Evolutionary conservation across 2,797 vertebrate species (phyloP).

Genomic region (Echiichthys vipera): DNA sequence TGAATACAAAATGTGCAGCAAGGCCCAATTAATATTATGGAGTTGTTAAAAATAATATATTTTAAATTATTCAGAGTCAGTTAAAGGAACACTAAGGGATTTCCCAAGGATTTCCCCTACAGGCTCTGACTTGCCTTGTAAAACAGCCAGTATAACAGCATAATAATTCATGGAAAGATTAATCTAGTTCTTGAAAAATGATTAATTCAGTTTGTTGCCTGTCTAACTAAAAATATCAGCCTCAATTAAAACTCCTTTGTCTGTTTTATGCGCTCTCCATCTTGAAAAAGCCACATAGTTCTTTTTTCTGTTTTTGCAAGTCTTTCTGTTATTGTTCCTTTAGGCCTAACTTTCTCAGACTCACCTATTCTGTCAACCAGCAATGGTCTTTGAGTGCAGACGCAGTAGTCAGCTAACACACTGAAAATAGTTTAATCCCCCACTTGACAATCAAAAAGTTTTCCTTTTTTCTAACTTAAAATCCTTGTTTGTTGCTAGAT

Average conservation of each 20-base stretch:
- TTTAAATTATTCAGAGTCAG: slow-evolving; percentile 71
- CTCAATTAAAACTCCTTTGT: slow-evolving; percentile 24
- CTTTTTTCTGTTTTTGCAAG: background rate
- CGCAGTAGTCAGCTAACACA: background rate
- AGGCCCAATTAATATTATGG: slow-evolving; percentile 67
- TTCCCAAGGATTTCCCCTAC: slow-evolving; percentile 59
- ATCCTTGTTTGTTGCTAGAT: background rate
- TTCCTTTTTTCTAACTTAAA: background rate
- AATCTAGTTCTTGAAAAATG: slow-evolving; percentile 44
- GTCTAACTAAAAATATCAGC: slow-evolving; percentile 20
- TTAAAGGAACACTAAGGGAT: slow-evolving; percentile 63
- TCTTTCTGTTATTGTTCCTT: background rate
- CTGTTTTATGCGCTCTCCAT: background rate
- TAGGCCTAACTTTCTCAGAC: background rate
- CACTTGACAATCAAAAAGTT: slow-evolving; percentile 12
- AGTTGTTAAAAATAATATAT: slow-evolving; percentile 71
- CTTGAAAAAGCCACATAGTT: slow-evolving; percentile 9
- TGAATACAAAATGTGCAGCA: slow-evolving; percentile 61
- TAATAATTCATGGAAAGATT: slow-evolving; percentile 54
- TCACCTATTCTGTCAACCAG: background rate
- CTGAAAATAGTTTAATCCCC: slow-evolving; percentile 14
- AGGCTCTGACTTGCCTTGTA: slow-evolving; percentile 44
- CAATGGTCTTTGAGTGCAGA: background rate
- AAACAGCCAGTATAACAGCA: slow-evolving; percentile 41
- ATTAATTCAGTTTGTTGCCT: slow-evolving; percentile 46